Base-by-base conservation (phyloP, 1,140 invertebrate species). In the Andricus grossulariae region DNA sequence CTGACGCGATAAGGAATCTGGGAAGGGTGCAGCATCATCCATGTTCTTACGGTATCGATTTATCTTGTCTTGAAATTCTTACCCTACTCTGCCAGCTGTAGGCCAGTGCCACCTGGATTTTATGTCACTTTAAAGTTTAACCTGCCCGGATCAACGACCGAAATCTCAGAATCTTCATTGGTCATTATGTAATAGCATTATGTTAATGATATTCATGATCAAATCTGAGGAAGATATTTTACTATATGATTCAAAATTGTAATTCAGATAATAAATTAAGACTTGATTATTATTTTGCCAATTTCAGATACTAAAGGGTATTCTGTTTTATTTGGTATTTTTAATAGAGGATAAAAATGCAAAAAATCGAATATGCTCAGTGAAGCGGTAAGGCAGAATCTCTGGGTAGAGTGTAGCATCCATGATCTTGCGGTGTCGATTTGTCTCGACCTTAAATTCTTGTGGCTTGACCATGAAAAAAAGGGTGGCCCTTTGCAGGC, bases 31-130 rank as follows among this genome's bases (percentile, higher is more conserved):
- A 32, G 2, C 25, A 32, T 32, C 25, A 32, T 32, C 25, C 25
- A 32, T 32, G 25, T 32, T 32, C 25, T 32, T 32, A 32, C 25
- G 25, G 25, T 32, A 32, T 32, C 25, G 25, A 32, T 32, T 32
- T 32, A 32, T 32, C 25, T 32, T 32, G 25, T 32, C 25, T 32
- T 32, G 25, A 32, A 3, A 5, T 32, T 32, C 2, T 32, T 32
- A 32, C 81, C 82, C 83, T 83, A 76, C 76, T 60, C 75, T 49
- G 79, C 78, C 79, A 74, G 77, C 78, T 85, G 5, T 32, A 85
- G 85, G 85, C 85, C 85, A 86, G 82, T 82, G 81, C 84, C 82
- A 85, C 78, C 54, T 76, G 54, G 66, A 79, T 80, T 81, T 79
- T 66, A 32, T 71, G 55, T 78, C 79, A 50, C 39, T 49, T 57